phyloP scores from a whole-genome alignment of 2,888 invertebrate genomes.

The Zhengitettix transpicula region DNA sequence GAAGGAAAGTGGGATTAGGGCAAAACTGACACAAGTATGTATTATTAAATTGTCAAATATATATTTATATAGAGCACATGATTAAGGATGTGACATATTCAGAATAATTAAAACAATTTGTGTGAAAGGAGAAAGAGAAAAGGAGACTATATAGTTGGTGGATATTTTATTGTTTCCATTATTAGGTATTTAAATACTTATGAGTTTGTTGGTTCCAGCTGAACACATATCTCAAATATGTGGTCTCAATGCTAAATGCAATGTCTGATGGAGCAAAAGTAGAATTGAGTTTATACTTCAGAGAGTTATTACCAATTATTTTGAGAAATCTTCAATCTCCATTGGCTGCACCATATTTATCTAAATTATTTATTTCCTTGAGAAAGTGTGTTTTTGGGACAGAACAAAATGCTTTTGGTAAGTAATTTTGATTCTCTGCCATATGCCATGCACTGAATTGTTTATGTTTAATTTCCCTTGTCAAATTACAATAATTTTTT shows the following conservation, averaged over 20 bases:
- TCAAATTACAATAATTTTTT: background rate
- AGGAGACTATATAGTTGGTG: too few relatives aligned
- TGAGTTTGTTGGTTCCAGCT: conserved; percentile 19
- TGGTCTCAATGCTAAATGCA: conserved; percentile 12
- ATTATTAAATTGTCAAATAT: conserved; percentile 8
- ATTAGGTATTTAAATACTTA: too few relatives aligned
- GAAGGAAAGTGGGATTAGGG: conserved; percentile 65
- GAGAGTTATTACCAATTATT: conserved; percentile 34
- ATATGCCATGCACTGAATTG: background rate
- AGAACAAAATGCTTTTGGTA: conserved; percentile 4
- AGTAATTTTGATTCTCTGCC: background rate
- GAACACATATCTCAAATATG: conserved; percentile 15
- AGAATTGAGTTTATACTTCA: conserved; percentile 19
- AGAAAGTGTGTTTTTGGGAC: conserved; percentile 36
- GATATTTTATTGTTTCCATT: too few relatives aligned
- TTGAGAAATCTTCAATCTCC: conserved; percentile 55
- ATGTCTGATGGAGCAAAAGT: conserved; percentile 20
- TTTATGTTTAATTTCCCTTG: background rate
- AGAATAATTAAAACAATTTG: too few relatives aligned
- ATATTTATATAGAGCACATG: too few relatives aligned
- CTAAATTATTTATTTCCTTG: conserved; percentile 42
- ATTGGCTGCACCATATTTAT: conserved; percentile 52
- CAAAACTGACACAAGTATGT: conserved; percentile 43
- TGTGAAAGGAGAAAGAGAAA: too few relatives aligned
- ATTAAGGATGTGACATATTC: too few relatives aligned